Evolutionary conservation across 2,113 vertebrate species (phyloP).

Genomic region (Melanocharis versteri): DNA sequence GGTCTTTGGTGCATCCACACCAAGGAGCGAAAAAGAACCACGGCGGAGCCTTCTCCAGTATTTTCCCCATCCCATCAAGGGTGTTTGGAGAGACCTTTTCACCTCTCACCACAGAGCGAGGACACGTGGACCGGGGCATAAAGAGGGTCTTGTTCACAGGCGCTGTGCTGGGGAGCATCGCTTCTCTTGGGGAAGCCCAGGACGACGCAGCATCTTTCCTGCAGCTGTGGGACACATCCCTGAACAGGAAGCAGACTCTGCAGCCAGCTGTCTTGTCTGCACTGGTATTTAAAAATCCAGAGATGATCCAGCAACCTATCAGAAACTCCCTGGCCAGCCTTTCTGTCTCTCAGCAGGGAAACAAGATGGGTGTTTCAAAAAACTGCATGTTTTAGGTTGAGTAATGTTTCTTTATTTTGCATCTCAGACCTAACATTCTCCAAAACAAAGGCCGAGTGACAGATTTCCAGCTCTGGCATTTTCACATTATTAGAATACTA

Average conservation of each 20-base stretch:
- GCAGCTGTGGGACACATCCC: not conserved
- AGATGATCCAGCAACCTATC: not conserved
- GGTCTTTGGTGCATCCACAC: not conserved
- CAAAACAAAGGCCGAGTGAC: not conserved
- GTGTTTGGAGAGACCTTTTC: not conserved
- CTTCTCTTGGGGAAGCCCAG: not conserved
- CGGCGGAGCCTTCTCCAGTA: rapidly evolving
- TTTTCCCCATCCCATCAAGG: not conserved
- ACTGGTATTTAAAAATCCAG: rapidly evolving
- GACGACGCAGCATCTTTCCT: not conserved
- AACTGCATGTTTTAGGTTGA: not conserved
- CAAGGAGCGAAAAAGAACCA: not conserved
- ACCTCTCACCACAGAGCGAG: not conserved
- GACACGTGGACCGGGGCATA: not conserved
- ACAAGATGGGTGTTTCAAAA: rapidly evolving
- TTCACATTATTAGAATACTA: not conserved
- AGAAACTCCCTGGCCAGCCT: not conserved
- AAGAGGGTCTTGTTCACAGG: not conserved
- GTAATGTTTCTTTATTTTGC: not conserved
- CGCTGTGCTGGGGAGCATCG: not conserved
- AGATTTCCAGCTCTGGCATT: not conserved
- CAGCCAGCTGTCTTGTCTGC: not conserved
- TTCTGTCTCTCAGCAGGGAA: not conserved
- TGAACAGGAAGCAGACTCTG: not conserved
- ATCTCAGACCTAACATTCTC: not conserved